Evolutionary conservation across 2,888 invertebrate genomes (phyloP).

Genomic region (Cephus rjabovi): DNA sequence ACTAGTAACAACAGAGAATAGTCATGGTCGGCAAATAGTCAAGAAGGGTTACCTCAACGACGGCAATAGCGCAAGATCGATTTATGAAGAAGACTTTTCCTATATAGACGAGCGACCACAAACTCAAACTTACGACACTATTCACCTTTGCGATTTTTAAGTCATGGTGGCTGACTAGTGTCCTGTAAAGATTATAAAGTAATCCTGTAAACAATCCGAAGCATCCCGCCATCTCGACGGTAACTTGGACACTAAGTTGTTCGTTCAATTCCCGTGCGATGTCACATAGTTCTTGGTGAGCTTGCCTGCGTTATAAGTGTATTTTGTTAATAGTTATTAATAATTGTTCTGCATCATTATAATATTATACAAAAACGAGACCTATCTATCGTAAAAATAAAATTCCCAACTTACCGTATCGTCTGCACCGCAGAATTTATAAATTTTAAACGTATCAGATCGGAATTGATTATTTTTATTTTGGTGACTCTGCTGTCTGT

Average conservation of each 20-base stretch:
- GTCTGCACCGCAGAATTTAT: not conserved
- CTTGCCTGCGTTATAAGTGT: slow-evolving; percentile 12
- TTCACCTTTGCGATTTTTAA: not conserved
- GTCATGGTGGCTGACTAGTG: too few species aligned
- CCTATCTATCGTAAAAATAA: not conserved
- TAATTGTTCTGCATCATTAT: not conserved
- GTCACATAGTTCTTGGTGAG: slow-evolving; percentile 22
- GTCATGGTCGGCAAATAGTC: not conserved
- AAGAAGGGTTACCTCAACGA: slow-evolving; percentile 18
- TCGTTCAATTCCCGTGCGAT: slow-evolving; percentile 12
- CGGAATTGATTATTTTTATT: not conserved
- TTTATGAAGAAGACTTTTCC: slow-evolving; percentile 11
- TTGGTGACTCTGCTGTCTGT: not conserved
- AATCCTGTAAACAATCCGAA: slow-evolving; percentile 21
- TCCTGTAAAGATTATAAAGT: slow-evolving; percentile 1
- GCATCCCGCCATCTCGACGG: slow-evolving; percentile 18
- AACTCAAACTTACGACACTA: not conserved
- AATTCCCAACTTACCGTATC: not conserved
- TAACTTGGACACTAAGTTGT: slow-evolving; percentile 14
- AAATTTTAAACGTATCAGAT: not conserved
- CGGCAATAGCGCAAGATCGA: slow-evolving; percentile 12
- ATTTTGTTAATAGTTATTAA: not conserved
- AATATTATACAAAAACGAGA: not conserved
- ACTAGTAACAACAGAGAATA: not conserved
- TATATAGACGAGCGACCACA: not conserved